These are phyloP conservation scores for Limnothrissa miodon DNA, from an alignment of 2,113 vertebrate genomes.

Conservation along the genomic window DNA sequence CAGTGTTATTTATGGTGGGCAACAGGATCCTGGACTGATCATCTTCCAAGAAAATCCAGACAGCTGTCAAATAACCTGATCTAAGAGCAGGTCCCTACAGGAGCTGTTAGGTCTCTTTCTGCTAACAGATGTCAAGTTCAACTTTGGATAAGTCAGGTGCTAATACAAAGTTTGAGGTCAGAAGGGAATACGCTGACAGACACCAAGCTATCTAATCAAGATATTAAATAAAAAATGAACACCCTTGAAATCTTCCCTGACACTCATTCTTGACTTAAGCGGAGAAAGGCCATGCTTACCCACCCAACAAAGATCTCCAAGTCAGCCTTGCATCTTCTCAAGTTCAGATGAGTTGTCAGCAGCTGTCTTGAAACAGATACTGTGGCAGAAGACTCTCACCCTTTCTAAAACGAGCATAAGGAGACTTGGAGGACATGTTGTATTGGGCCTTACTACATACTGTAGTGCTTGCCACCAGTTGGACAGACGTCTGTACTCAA, in stretches of 20 bases:
- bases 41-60: conserved; percentile 36
- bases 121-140: conserved; percentile 49
- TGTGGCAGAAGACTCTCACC: conserved; percentile 49
- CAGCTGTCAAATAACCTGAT: conserved; percentile 55
- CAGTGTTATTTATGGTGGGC: conserved; percentile 42
- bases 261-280: conserved; percentile 19
- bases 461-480: neutral
- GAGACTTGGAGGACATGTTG: conserved; percentile 58
- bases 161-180: conserved; percentile 41
- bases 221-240: conserved; percentile 5
- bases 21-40: conserved; percentile 48
- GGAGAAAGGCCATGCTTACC: conserved; percentile 36
- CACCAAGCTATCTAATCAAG: neutral
- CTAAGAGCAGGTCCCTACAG: conserved; percentile 26
- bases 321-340: conserved; percentile 59
- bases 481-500: neutral
- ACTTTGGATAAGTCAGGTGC: conserved; percentile 38
- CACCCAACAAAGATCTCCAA: conserved; percentile 51
- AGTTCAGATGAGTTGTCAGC: conserved; percentile 67
- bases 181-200: conserved; percentile 28
- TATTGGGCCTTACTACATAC: conserved; percentile 8
- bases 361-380: conserved; percentile 72
- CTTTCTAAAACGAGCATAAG: conserved; percentile 61
- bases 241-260: conserved; percentile 4
- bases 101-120: conserved; percentile 27